Percentiles rank a stretch among this genome's conserved stretches.
Evolutionary conservation across 2,888 invertebrate species (phyloP).

Genomic region (Stenodera caucasica): DNA sequence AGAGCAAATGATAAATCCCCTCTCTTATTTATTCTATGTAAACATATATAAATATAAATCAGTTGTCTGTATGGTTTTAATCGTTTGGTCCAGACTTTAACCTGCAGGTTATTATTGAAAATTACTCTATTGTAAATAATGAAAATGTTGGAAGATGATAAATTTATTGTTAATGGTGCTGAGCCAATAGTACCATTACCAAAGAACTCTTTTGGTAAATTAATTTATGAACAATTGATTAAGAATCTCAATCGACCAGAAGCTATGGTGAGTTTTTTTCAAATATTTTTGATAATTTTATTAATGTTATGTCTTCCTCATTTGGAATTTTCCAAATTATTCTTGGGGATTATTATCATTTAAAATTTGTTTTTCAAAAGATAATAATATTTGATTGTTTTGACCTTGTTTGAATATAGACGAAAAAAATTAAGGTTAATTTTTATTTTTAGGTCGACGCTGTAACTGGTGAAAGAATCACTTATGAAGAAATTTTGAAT

Average conservation of each 20-base stretch:
- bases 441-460: constrained; percentile 39
- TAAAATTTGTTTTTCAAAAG: not conserved
- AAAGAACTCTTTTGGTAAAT: constrained; percentile 29
- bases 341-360: not conserved
- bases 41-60: no score
- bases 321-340: not conserved
- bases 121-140: not conserved
- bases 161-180: constrained; percentile 30
- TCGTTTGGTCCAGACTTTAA: not conserved
- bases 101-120: not conserved
- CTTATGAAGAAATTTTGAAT: constrained; percentile 32
- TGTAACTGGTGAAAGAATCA: constrained; percentile 30
- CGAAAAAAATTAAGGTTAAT: no score
- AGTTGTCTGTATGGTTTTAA: no score
- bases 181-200: constrained; percentile 22
- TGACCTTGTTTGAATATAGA: no score
- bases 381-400: not conserved
- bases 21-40: not conserved
- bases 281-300: not conserved
- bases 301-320: not conserved
- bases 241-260: constrained; percentile 14
- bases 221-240: constrained; percentile 29
- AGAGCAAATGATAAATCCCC: not conserved
- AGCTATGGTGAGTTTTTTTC: constrained; percentile 24
- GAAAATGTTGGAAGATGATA: constrained; percentile 23